These are phyloP conservation scores for Hemibagrus guttatus DNA, from an alignment of 2,797 vertebrate genomes.

Conservation along the genomic window DNA sequence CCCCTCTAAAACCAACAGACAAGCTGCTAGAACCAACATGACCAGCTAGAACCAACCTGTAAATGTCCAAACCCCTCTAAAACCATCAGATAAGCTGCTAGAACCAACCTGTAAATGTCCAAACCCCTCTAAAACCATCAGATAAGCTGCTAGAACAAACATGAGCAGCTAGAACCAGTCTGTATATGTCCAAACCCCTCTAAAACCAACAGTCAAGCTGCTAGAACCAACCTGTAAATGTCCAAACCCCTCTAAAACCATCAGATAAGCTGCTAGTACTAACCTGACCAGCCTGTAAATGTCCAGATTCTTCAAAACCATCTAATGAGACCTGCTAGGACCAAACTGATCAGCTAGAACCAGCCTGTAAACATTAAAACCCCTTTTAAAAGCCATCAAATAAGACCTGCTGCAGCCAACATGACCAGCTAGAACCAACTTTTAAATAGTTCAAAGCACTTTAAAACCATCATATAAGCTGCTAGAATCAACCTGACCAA, in stretches of 20 bases:
- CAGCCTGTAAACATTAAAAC: neutral
- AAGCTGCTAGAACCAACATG: neutral
- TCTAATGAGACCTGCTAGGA: neutral
- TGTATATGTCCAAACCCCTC: neutral
- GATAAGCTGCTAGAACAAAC: neutral
- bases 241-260: neutral
- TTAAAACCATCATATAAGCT: neutral
- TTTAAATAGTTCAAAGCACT: neutral
- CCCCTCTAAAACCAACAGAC: neutral
- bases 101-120: neutral
- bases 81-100: too few relatives aligned
- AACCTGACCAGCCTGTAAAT: neutral
- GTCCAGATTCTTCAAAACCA: neutral
- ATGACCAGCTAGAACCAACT: too few relatives aligned
- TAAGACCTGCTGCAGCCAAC: neutral
- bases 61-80: neutral
- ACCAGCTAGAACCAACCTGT: neutral
- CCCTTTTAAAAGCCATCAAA: neutral
- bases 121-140: neutral
- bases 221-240: neutral
- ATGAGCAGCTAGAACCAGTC: neutral
- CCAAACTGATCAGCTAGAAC: neutral
- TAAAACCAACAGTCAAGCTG: neutral
- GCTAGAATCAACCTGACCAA: neutral
- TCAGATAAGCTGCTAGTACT: neutral